These are phyloP conservation scores for Synanthedon myopaeformis DNA, from an alignment of 2,888 invertebrate genomes.

Conservation along the genomic window DNA sequence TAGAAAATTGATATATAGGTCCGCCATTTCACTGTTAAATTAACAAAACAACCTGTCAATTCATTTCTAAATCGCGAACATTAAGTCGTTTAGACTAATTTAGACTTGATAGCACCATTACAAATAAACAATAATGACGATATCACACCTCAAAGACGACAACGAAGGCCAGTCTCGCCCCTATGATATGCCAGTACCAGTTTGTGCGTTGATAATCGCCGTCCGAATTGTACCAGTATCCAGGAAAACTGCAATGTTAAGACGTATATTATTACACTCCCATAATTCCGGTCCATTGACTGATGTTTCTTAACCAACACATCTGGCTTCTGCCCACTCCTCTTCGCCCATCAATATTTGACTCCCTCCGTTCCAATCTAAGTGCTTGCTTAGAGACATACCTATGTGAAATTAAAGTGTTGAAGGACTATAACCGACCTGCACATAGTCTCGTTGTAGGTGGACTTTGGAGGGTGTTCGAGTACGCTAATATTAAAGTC, in stretches of 20 bases:
- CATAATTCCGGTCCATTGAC: no score
- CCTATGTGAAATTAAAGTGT: background rate
- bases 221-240: constrained; percentile 76
- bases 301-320: no score
- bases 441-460: constrained; percentile 70
- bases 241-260: constrained; percentile 76
- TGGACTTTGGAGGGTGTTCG: constrained; percentile 45
- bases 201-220: constrained; percentile 75
- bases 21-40: no score
- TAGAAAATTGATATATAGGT: no score
- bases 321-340: no score
- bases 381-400: background rate
- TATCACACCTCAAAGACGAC: constrained; percentile 88
- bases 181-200: constrained; percentile 92
- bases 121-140: background rate
- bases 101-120: background rate
- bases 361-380: no score
- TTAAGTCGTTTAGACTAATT: no score
- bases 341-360: no score
- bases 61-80: no score
- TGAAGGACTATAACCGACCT: constrained; percentile 52
- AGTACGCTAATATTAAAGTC: constrained; percentile 78
- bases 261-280: no score
- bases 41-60: no score
- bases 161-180: constrained; percentile 90